A percentile compares a stretch with the other conserved stretches of the same genome.
These are phyloP conservation scores for Lophius piscatorius DNA, from an alignment of 2,113 vertebrate genomes.

Conservation along the genomic window DNA sequence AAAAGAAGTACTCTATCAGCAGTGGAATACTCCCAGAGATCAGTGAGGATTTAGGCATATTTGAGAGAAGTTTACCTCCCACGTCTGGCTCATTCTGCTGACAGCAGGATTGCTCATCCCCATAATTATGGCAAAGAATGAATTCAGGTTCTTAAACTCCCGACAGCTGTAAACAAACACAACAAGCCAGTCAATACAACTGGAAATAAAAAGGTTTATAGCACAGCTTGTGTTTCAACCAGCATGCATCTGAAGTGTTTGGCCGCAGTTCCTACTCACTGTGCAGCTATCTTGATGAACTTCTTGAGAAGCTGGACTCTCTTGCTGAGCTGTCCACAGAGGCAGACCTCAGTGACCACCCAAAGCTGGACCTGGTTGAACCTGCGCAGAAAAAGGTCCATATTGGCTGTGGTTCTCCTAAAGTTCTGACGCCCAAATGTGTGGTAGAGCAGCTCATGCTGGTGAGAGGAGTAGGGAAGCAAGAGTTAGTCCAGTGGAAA, in stretches of 20 bases:
- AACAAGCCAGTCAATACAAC: background rate
- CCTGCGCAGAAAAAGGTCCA: constrained; percentile 94
- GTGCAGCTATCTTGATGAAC: constrained; percentile 98
- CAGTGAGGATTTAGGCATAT: background rate
- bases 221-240: background rate
- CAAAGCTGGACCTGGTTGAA: constrained; percentile 99
- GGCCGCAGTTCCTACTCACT: constrained; percentile 82
- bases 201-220: background rate
- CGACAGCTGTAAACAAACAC: constrained; percentile 86
- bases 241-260: no score
- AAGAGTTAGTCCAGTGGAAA: background rate
- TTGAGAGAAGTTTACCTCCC: constrained; percentile 87
- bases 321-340: constrained; percentile 95
- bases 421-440: constrained; percentile 96
- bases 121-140: constrained; percentile 98
- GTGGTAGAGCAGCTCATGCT: constrained; percentile 96
- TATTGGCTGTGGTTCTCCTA: constrained; percentile 93
- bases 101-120: constrained; percentile 97
- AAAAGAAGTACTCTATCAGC: background rate
- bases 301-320: constrained; percentile 97
- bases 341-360: constrained; percentile 96
- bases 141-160: constrained; percentile 98
- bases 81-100: constrained; percentile 91
- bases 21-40: background rate
- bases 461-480: constrained; percentile 21